Percentiles rank a stretch among this genome's conserved stretches.
Evolutionary conservation across 2,113 vertebrate genomes (phyloP).

Genomic region (Psilopsiagon aurifrons): DNA sequence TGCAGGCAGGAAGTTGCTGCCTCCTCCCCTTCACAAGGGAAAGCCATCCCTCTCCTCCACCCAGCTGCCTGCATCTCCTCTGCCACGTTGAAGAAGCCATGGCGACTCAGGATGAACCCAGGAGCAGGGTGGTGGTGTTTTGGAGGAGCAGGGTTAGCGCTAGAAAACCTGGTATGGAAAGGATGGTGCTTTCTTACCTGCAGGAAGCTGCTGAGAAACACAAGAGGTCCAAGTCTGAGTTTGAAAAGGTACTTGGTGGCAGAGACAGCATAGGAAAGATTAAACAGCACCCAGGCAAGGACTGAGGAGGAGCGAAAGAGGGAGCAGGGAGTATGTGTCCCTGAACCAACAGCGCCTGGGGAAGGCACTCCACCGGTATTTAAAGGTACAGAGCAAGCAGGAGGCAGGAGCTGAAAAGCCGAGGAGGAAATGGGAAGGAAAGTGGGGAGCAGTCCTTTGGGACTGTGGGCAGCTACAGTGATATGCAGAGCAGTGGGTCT

Average conservation of each 20-base stretch:
- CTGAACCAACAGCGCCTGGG: neutral
- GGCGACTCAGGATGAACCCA: neutral
- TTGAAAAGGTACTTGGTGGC: neutral
- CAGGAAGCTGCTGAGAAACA: neutral
- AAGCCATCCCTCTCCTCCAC: accelerated
- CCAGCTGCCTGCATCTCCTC: accelerated
- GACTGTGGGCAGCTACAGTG: neutral
- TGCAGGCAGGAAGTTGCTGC: neutral
- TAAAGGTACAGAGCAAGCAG: neutral
- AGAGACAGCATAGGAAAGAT: neutral
- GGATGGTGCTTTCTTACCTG: neutral
- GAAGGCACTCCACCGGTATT: neutral
- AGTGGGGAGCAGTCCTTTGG: too few relatives aligned
- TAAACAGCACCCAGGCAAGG: neutral
- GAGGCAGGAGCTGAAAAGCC: neutral
- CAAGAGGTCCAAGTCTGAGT: neutral
- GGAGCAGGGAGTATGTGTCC: neutral
- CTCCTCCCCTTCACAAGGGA: accelerated
- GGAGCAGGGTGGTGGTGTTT: neutral
- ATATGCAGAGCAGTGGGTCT: neutral
- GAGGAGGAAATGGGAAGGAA: neutral
- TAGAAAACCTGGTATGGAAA: neutral
- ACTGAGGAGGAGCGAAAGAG: neutral
- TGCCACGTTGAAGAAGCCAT: accelerated
- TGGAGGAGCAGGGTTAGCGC: neutral